These are phyloP conservation scores for Merops nubicus DNA, from an alignment of 2,113 vertebrate species.

Conservation along the genomic window DNA sequence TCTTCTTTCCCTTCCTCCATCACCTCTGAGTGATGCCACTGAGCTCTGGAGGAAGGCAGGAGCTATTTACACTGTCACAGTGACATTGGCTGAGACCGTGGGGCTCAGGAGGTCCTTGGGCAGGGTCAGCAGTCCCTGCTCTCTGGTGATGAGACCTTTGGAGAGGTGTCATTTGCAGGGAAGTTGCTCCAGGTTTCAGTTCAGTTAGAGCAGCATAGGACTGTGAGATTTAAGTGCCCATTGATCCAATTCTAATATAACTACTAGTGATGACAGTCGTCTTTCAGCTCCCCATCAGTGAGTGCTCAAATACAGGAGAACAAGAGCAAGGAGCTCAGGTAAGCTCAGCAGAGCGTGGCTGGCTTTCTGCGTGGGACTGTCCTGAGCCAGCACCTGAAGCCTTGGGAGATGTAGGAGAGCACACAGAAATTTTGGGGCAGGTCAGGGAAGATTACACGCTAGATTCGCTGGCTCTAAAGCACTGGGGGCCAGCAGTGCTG, in stretches of 20 bases:
- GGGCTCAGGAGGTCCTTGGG: not conserved
- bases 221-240: not conserved
- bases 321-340: rapidly evolving
- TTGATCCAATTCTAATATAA: rapidly evolving
- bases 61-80: not conserved
- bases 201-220: not conserved
- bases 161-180: not conserved
- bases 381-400: rapidly evolving
- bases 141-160: not conserved
- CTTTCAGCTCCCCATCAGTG: not conserved
- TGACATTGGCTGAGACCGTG: rapidly evolving
- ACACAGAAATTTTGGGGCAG: not conserved
- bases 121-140: not conserved
- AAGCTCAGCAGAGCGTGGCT: rapidly evolving
- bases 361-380: rapidly evolving
- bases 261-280: rapidly evolving
- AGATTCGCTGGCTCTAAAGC: not conserved
- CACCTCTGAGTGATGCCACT: rapidly evolving
- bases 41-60: rapidly evolving
- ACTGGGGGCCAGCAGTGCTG: not conserved
- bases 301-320: not conserved
- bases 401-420: not conserved
- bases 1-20: rapidly evolving
- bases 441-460: not conserved
- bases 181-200: not conserved